Evolutionary conservation across 2,113 vertebrate genomes (phyloP).

Genomic region (Piprites chloris): DNA sequence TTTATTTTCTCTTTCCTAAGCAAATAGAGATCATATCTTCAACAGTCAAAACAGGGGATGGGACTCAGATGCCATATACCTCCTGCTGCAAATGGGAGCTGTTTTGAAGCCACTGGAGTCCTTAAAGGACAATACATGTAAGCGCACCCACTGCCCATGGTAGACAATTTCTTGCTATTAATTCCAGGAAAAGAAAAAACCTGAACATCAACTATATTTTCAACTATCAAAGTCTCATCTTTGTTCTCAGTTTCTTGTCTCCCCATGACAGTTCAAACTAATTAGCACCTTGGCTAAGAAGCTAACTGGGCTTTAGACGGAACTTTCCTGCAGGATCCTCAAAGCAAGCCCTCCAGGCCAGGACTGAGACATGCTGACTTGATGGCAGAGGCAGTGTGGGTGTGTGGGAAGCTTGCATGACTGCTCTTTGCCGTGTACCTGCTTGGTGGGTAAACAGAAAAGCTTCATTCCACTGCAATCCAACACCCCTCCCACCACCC

Average conservation of each 20-base stretch:
- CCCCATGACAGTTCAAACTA: not conserved
- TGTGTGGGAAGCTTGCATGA: not conserved
- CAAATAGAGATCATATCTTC: not conserved
- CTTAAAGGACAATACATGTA: not conserved
- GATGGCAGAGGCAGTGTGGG: not conserved
- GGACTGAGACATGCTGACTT: not conserved
- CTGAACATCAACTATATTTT: not conserved
- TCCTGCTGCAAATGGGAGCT: not conserved
- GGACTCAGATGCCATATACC: not conserved
- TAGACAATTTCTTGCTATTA: not conserved
- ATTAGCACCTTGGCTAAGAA: constrained; percentile 24
- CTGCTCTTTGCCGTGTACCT: not conserved
- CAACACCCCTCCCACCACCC: constrained; percentile 3
- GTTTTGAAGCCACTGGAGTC: not conserved
- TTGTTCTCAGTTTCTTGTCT: constrained; percentile 24
- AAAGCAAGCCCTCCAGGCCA: not conserved
- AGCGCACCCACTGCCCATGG: not conserved
- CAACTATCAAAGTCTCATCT: constrained; percentile 14
- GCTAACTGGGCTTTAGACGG: not conserved
- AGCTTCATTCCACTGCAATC: not conserved
- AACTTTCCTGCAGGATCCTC: not conserved
- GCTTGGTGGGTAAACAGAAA: constrained; percentile 38
- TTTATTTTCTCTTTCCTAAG: not conserved
- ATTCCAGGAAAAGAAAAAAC: not conserved
- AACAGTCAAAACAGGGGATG: not conserved